Evolutionary conservation across 2,113 vertebrate genomes (phyloP).

Genomic region (Ochotona curzoniae): DNA sequence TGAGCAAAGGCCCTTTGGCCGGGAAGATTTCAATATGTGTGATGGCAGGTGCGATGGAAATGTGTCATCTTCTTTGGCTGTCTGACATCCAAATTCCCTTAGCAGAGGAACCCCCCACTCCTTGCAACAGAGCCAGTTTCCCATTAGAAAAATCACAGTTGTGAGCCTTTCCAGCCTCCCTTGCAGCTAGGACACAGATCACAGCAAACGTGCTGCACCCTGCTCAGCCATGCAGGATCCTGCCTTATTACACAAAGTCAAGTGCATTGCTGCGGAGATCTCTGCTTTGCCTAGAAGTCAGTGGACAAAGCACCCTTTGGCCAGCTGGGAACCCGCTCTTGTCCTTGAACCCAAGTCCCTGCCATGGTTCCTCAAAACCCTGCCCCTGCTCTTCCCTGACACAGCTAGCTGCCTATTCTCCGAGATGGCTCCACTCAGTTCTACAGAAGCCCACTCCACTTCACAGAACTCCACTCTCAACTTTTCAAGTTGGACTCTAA

Average conservation of each 20-base stretch:
- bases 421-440: not conserved
- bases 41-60: not conserved
- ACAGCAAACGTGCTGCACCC: rapidly evolving
- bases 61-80: not conserved
- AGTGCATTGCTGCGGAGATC: not conserved
- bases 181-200: not conserved
- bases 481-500: not conserved
- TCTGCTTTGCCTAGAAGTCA: not conserved
- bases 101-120: not conserved
- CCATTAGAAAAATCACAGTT: not conserved
- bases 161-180: not conserved
- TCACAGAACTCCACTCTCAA: slow-evolving; percentile 3
- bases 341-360: not conserved
- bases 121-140: not conserved
- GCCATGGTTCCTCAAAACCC: not conserved
- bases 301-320: not conserved
- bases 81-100: not conserved
- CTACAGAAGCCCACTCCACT: not conserved
- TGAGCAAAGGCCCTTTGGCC: not conserved
- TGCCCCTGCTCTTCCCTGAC: not conserved
- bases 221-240: not conserved
- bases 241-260: too few species aligned
- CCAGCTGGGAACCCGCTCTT: not conserved
- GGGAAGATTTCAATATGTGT: not conserved
- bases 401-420: not conserved